Conservation (phyloP, 1,140 invertebrate genomes). For the Leguminivora glycinivorella region DNA sequence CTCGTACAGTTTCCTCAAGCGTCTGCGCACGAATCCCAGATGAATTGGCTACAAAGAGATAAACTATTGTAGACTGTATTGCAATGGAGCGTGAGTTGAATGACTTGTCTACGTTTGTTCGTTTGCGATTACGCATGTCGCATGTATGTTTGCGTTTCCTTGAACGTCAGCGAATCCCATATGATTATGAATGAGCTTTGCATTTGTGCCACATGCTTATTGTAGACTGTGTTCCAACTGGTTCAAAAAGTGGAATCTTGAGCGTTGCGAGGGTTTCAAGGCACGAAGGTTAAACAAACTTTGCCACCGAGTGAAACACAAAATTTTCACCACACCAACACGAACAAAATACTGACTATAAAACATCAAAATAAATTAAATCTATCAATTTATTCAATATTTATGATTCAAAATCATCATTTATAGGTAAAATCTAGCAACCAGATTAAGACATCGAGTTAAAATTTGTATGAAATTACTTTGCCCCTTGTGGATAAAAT, state of each 20-base stretch:
- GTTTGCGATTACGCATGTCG: not conserved
- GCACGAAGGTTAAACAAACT: no score
- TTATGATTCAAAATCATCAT: no score
- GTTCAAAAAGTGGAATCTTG: not conserved
- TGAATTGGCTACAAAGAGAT: not conserved
- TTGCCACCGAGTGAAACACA: no score
- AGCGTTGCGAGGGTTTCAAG: no score
- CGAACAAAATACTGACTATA: no score
- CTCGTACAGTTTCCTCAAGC: not conserved
- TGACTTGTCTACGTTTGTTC: not conserved
- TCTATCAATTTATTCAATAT: no score
- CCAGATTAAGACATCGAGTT: no score
- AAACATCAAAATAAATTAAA: no score
- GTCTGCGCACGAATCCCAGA: constrained; percentile 7
- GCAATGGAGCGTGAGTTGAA: not conserved
- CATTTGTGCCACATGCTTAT: not conserved
- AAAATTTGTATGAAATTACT: no score
- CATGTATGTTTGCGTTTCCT: not conserved
- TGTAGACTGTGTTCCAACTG: not conserved
- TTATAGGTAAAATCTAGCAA: no score
- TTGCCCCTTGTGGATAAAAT: no score
- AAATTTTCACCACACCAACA: no score
- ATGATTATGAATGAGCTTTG: not conserved
- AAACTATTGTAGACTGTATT: not conserved
- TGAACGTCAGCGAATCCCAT: not conserved